phyloP scores from a whole-genome alignment of 2,113 vertebrate species.

The Onychorhynchus coronatus region DNA sequence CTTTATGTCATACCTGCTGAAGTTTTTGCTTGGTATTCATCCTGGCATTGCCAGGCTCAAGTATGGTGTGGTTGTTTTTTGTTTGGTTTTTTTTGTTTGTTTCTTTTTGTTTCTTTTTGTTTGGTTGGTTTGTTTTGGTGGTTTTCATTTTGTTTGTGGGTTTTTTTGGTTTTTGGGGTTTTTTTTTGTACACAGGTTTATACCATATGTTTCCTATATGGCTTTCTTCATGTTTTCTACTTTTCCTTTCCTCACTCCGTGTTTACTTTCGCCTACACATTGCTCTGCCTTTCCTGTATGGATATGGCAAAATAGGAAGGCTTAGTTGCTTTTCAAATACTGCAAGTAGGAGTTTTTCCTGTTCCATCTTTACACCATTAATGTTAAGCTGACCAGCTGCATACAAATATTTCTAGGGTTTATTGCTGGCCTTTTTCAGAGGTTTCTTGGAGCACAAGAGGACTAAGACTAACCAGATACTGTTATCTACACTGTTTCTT shows the following conservation, averaged over 20 bases:
- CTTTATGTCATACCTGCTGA: not conserved
- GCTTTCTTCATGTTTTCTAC: not conserved
- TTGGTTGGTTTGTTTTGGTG: too few species aligned
- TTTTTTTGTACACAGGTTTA: not conserved
- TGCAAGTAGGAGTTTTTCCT: not conserved
- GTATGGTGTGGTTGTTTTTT: too few species aligned
- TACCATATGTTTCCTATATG: not conserved
- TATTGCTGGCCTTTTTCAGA: not conserved
- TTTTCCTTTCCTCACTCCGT: not conserved
- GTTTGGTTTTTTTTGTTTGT: fast-evolving
- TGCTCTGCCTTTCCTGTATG: not conserved
- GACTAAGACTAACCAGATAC: not conserved
- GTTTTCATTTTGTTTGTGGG: fast-evolving
- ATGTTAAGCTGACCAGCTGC: not conserved
- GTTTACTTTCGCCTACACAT: not conserved
- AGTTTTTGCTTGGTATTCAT: not conserved
- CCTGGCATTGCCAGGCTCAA: not conserved
- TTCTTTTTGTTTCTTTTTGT: not conserved
- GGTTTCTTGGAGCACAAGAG: not conserved
- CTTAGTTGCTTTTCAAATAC: not conserved
- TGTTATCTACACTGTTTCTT: not conserved
- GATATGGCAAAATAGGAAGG: not conserved
- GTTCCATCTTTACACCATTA: not conserved
- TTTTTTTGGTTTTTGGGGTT: not conserved
- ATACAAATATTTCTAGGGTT: not conserved